A percentile compares a stretch with the other conserved stretches of the same genome.
phyloP scores from a whole-genome alignment of 2,113 vertebrate species.

The Scalopus aquaticus region DNA sequence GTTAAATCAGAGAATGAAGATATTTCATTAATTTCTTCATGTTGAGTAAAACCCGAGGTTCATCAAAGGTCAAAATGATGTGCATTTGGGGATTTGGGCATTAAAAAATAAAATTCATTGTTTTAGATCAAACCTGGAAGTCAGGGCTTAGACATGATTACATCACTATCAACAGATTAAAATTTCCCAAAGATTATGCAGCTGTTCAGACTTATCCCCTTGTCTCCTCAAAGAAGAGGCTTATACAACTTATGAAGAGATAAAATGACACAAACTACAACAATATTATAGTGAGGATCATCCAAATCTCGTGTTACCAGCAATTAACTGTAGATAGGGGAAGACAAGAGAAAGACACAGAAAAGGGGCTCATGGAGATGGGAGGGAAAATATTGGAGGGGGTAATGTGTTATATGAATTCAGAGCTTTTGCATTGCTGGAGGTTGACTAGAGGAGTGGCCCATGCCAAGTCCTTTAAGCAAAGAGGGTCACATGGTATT shows the following conservation, averaged over 20 bases:
- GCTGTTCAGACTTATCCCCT: not conserved
- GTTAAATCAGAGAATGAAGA: not conserved
- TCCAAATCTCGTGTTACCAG: not conserved
- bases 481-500: conserved; percentile 52
- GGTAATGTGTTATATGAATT: not conserved
- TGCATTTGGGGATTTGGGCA: not conserved
- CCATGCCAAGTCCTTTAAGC: conserved; percentile 28
- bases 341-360: accelerated
- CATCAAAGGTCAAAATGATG: not conserved
- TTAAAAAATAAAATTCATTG: not conserved
- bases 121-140: not conserved
- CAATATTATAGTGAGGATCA: not conserved
- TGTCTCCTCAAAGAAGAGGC: not conserved
- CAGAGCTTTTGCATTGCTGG: not conserved
- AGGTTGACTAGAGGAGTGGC: not conserved
- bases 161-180: not conserved
- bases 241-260: not conserved
- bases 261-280: not conserved
- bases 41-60: not conserved
- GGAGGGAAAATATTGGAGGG: not conserved
- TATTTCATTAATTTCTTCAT: not conserved
- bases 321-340: not conserved
- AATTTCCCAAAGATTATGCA: not conserved
- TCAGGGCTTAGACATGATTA: not conserved
- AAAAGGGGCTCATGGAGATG: not conserved